Base-by-base conservation (phyloP, 2,888 invertebrate species). In the Dolichomitus sp. region DNA sequence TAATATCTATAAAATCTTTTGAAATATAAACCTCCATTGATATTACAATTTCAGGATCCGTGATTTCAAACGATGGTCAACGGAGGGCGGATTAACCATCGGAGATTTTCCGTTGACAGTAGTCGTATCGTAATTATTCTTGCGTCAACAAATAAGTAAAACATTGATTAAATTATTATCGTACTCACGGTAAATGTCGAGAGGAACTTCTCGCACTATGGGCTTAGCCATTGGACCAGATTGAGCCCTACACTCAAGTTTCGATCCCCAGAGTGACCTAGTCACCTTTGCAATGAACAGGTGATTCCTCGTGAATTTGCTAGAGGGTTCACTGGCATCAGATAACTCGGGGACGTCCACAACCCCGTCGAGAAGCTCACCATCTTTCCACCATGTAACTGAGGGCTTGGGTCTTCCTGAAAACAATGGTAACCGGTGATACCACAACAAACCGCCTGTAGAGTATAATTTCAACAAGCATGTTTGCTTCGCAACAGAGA, bases 341-440 rank as follows among this genome's bases (percentile, higher is more conserved):
- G 85, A 83, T 9, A 80, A 61, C 65, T 92, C 89, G 1, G 92
- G 89, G 65, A 96, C 96, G 88, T 97, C 97, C 70, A 96, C 97
- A 54, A 95, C 95, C 85, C 96, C 95, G 86, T 98, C 97, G 79
- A 98, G 94, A 85, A 97, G 95, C 80, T 96, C 95, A 33, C 96
- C 96, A 80, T 97, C 97, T 85, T 96, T 95, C 96, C 97, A 98
- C 98, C 98, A 98, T 17, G 96, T 97, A 12, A 98, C 96, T 85
- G 96, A 95, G 33, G 98, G 98, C 54, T 95, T 95, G 0, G 98
- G 98, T 85, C 96, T 96, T 78, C 98, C 98, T 98, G 91, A 6
- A 89, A 93, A 89, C 40, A 83, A 80, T 33, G 54, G 17, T 30
- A 54, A 54, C 52, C 3, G 1, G 9, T 63, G 19, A 40, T 17